These are phyloP conservation scores for Coendou prehensilis DNA, from an alignment of 2,797 vertebrate species.

Conservation along the genomic window DNA sequence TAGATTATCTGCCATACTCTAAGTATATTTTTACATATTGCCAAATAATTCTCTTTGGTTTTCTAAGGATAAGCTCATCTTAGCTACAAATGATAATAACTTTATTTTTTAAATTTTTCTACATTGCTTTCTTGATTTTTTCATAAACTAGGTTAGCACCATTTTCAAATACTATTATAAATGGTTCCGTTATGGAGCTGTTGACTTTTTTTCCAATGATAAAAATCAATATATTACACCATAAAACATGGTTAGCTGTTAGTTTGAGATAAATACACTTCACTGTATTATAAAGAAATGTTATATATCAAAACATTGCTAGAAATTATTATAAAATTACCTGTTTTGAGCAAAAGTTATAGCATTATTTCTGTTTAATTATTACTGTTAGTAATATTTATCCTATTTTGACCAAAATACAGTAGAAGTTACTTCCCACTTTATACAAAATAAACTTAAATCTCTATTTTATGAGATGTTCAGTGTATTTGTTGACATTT, in stretches of 20 bases:
- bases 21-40: constrained; percentile 44
- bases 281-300: not conserved
- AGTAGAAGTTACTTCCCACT: not conserved
- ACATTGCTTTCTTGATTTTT: not conserved
- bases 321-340: not conserved
- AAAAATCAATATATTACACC: not conserved
- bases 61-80: not conserved
- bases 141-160: not conserved
- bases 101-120: not conserved
- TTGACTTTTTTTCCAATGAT: not conserved
- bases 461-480: not conserved
- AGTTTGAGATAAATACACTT: not conserved
- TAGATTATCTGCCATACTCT: not conserved
- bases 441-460: not conserved
- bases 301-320: not conserved
- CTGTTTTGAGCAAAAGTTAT: not conserved
- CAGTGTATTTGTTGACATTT: not conserved
- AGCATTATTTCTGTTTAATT: not conserved
- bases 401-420: not conserved
- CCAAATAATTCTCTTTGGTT: not conserved
- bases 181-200: not conserved
- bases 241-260: not conserved
- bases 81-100: not conserved
- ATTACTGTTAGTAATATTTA: not conserved
- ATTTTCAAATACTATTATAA: constrained; percentile 11